phyloP scores from a whole-genome alignment of 2,797 vertebrate genomes.

The Falco berigora region DNA sequence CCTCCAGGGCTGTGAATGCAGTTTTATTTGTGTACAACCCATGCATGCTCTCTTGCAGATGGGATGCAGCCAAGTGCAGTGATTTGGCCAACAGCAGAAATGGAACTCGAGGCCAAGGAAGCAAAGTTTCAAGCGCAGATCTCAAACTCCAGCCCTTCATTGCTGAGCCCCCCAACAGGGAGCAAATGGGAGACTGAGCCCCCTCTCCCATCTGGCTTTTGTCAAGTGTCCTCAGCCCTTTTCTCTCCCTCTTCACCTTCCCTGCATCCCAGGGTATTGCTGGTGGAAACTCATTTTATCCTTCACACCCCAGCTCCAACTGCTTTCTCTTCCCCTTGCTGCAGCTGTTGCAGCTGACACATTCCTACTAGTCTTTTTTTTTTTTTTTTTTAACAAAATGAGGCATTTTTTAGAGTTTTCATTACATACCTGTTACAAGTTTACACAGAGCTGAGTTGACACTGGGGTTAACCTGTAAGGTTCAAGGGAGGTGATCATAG shows the following conservation, averaged over 20 bases:
- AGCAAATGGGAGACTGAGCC: not conserved
- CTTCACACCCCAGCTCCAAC: not conserved
- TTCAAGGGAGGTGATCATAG: not conserved
- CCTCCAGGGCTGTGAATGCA: not conserved
- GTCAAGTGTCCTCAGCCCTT: not conserved
- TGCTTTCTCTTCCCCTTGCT: not conserved
- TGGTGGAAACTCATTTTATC: not conserved
- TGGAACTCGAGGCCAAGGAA: not conserved
- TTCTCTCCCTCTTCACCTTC: not conserved
- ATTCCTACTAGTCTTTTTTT: not conserved
- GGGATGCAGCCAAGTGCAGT: not conserved
- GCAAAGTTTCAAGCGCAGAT: not conserved
- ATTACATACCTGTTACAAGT: not conserved
- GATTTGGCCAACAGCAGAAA: not conserved
- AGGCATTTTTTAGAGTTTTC: not conserved
- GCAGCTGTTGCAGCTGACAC: not conserved
- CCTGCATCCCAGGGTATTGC: not conserved
- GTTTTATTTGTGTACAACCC: not conserved
- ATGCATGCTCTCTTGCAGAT: not conserved
- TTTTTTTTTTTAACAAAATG: not conserved
- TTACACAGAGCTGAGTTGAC: not conserved
- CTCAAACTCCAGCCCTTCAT: not conserved
- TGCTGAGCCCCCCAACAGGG: not conserved
- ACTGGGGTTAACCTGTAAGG: not conserved
- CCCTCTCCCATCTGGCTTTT: not conserved